These are phyloP conservation scores for Sinocyclocheilus grahami DNA, from an alignment of 2,113 vertebrate species.

Conservation along the genomic window DNA sequence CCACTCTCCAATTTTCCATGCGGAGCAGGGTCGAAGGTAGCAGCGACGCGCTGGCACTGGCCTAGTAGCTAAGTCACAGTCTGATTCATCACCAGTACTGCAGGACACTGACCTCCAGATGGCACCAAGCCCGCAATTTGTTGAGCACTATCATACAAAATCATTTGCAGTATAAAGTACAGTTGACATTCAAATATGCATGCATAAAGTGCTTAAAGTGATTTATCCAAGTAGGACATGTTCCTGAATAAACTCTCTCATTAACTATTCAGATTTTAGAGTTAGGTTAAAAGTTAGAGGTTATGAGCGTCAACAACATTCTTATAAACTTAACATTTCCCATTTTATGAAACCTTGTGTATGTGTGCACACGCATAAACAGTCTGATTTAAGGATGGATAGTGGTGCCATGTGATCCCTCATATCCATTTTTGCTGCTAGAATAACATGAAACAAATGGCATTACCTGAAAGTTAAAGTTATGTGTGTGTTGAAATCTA, in stretches of 20 bases:
- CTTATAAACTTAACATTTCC: not conserved
- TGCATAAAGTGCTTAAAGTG: not conserved
- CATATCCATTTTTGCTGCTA: not conserved
- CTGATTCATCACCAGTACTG: conserved; percentile 72
- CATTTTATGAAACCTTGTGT: not conserved
- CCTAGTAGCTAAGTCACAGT: conserved; percentile 72
- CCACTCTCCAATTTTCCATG: conserved; percentile 86
- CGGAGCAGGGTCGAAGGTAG: conserved; percentile 87
- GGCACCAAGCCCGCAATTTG: conserved; percentile 89
- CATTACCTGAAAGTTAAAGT: not conserved
- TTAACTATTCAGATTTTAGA: not conserved
- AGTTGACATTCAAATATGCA: not conserved
- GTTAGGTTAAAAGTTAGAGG: not conserved
- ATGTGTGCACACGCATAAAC: not conserved
- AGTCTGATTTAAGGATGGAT: not conserved
- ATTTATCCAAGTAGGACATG: not conserved
- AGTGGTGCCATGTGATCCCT: not conserved
- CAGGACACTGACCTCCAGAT: conserved; percentile 87
- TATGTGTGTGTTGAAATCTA: conserved; percentile 16
- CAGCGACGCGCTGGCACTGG: conserved; percentile 89
- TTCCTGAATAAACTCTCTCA: not conserved
- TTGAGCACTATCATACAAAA: conserved; percentile 83
- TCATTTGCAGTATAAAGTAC: not conserved
- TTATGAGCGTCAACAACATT: not conserved
- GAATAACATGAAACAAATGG: not conserved